Percentiles rank a stretch among this genome's conserved stretches.
Conservation (phyloP, 2,113 vertebrate genomes). For the Gymnarchus niloticus region DNA sequence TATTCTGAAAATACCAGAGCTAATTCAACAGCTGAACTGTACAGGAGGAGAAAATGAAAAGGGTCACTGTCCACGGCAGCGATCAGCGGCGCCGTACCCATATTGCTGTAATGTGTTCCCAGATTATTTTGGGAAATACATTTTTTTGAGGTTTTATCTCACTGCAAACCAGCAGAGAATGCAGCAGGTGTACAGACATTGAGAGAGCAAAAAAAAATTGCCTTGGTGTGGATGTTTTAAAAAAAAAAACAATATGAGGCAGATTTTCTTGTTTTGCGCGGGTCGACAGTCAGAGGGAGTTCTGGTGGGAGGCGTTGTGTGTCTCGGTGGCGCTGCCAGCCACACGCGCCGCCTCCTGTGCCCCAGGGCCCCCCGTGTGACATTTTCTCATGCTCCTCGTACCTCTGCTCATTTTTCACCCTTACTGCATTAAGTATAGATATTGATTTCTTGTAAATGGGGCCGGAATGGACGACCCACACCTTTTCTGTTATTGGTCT, state of each 20-base stretch:
- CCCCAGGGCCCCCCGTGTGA: conserved; percentile 79
- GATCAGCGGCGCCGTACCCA: too few relatives aligned
- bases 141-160: too few relatives aligned
- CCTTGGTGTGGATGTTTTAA: too few relatives aligned
- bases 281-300: too few relatives aligned
- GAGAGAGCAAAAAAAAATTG: too few relatives aligned
- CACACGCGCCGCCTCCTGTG: conserved; percentile 39
- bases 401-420: conserved; percentile 85
- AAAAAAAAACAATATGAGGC: too few relatives aligned
- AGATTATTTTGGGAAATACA: too few relatives aligned
- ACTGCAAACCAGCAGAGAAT: too few relatives aligned
- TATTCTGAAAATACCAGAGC: background rate
- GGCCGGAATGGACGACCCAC: conserved; percentile 77
- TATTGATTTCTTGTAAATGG: conserved; percentile 86
- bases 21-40: background rate
- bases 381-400: conserved; percentile 88
- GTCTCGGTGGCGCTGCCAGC: background rate
- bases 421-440: conserved; percentile 78
- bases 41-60: background rate
- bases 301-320: too few relatives aligned
- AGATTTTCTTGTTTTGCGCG: too few relatives aligned
- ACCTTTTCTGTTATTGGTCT: conserved; percentile 96
- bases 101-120: too few relatives aligned
- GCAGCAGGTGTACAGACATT: too few relatives aligned
- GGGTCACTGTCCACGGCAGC: background rate